These are phyloP conservation scores for Arge pagana DNA, from an alignment of 2,888 invertebrate genomes.

Conservation along the genomic window DNA sequence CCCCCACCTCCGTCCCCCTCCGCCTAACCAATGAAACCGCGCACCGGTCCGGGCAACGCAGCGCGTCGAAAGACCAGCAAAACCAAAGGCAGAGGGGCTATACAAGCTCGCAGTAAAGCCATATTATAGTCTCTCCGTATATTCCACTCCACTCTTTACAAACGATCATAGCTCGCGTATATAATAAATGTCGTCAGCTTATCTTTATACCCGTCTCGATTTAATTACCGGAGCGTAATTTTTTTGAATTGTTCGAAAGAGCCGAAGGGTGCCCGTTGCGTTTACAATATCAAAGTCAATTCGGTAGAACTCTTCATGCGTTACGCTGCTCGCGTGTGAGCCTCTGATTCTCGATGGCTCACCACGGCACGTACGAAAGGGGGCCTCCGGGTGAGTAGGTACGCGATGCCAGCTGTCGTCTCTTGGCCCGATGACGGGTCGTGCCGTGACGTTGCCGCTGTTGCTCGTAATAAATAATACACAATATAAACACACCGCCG, in stretches of 20 bases:
- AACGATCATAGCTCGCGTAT: not conserved
- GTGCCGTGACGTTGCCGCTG: slow-evolving; percentile 1
- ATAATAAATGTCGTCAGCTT: slow-evolving; percentile 19
- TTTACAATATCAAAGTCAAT: no score
- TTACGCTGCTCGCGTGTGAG: no score
- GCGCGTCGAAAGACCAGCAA: slow-evolving; percentile 34
- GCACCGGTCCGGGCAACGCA: slow-evolving; percentile 26
- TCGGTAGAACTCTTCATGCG: no score
- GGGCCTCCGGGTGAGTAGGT: not conserved
- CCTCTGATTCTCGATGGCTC: slow-evolving; percentile 9
- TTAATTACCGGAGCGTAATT: no score
- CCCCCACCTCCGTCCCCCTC: slow-evolving; percentile 29
- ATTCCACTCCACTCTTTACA: no score
- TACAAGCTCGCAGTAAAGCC: slow-evolving; percentile 46
- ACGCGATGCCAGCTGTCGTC: slow-evolving; percentile 10
- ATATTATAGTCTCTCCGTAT: slow-evolving; percentile 48
- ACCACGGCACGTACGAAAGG: no score
- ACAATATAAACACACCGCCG: not conserved
- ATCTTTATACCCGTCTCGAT: slow-evolving; percentile 33
- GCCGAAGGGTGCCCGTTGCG: no score
- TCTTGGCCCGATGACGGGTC: slow-evolving; percentile 12
- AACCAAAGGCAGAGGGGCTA: slow-evolving; percentile 38
- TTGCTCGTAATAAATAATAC: slow-evolving; percentile 6
- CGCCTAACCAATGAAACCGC: slow-evolving; percentile 31
- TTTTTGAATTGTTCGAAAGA: no score